A percentile compares a stretch with the other conserved stretches of the same genome.
phyloP scores from a whole-genome alignment of 1,140 invertebrate genomes.

The Rhynchophorus ferrugineus region DNA sequence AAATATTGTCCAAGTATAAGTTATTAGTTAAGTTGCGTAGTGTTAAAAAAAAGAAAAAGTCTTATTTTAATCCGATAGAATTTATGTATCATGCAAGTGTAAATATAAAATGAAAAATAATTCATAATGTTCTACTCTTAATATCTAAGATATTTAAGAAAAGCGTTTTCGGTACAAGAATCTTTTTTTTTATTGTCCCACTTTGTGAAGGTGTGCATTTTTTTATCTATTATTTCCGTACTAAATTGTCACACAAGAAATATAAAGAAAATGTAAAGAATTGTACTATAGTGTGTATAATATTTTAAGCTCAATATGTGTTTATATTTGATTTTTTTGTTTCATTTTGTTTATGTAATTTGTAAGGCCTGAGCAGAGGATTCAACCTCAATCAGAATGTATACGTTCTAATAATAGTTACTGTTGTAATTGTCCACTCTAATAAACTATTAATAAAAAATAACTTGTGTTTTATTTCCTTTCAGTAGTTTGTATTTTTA shows the following conservation, averaged over 20 bases:
- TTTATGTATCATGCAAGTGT: background rate
- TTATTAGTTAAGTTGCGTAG: conserved; percentile 21
- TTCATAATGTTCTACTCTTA: background rate
- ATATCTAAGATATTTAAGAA: background rate
- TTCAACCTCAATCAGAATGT: conserved; percentile 32
- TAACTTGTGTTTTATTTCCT: background rate
- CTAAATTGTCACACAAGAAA: too few relatives aligned
- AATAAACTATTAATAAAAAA: conserved; percentile 38
- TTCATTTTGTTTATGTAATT: conserved; percentile 39
- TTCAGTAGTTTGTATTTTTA: too few relatives aligned
- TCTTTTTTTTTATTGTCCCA: too few relatives aligned
- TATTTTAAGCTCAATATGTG: conserved; percentile 34
- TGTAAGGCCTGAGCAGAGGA: conserved; percentile 34
- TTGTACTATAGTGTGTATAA: conserved; percentile 39
- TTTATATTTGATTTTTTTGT: conserved; percentile 30
- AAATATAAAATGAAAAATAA: background rate
- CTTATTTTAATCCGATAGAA: background rate
- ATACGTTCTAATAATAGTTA: conserved; percentile 36
- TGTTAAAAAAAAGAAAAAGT: background rate
- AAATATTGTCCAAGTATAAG: conserved; percentile 31
- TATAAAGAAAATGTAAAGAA: conserved; percentile 29
- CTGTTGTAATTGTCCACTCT: conserved; percentile 41
- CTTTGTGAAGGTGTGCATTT: too few relatives aligned
- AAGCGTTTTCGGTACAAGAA: too few relatives aligned
- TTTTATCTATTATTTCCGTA: too few relatives aligned